Percentiles rank a stretch among this genome's conserved stretches.
These are phyloP conservation scores for Scylla paramamosain DNA, from an alignment of 1,140 invertebrate species.

Conservation along the genomic window DNA sequence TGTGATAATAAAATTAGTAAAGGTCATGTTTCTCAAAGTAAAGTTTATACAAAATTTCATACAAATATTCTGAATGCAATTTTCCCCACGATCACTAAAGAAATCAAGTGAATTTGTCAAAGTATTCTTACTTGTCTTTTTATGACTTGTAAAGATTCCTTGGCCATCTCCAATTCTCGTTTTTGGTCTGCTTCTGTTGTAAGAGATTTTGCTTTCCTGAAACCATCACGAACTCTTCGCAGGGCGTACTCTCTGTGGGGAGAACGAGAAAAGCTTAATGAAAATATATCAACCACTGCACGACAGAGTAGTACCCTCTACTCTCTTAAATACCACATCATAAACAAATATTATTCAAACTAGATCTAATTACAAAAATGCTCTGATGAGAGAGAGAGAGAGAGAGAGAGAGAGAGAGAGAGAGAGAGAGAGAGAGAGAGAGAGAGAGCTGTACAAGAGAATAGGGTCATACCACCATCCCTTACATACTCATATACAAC, in stretches of 20 bases:
- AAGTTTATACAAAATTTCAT: too few relatives aligned
- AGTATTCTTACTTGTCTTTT: conserved; percentile 62
- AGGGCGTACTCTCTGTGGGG: conserved; percentile 56
- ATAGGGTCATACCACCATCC: too few relatives aligned
- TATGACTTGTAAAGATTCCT: conserved; percentile 59
- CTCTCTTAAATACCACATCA: too few relatives aligned
- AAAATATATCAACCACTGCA: not conserved
- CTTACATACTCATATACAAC: too few relatives aligned
- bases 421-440: not conserved
- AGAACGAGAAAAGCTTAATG: not conserved
- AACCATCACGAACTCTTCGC: conserved; percentile 64
- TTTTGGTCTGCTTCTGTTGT: conserved; percentile 49
- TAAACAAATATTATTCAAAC: too few relatives aligned
- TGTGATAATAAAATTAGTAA: not conserved
- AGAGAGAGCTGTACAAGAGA: too few relatives aligned
- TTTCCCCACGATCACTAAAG: too few relatives aligned
- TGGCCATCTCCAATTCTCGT: conserved; percentile 46
- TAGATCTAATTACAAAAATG: too few relatives aligned
- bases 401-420: not conserved
- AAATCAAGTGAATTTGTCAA: not conserved
- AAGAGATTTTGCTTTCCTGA: conserved; percentile 45
- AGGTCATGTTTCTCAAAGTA: not conserved
- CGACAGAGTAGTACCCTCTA: too few relatives aligned
- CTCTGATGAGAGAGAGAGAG: not conserved
- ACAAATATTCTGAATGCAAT: too few relatives aligned